A percentile compares a stretch with the other conserved stretches of the same genome.
Conservation (phyloP, 1,140 invertebrate species). For the Frieseomelitta varia region DNA sequence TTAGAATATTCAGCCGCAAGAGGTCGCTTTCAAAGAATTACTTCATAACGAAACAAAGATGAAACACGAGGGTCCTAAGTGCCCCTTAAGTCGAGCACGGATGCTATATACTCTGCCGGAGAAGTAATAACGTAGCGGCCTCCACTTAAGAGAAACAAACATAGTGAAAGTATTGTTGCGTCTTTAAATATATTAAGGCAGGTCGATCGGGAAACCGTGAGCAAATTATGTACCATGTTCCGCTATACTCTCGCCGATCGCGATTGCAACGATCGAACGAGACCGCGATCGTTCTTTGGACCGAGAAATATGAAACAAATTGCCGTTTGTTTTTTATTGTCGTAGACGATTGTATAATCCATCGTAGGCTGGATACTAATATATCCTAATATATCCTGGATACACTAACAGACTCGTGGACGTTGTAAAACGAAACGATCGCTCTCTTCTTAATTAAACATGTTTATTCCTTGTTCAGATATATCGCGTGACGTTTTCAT, state of each 20-base stretch:
- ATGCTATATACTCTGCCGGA: background rate
- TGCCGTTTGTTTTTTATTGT: background rate
- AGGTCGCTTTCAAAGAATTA: no score
- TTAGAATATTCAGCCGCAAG: no score
- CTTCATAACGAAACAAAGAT: no score
- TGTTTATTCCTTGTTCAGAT: no score
- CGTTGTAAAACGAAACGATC: no score
- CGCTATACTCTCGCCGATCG: background rate
- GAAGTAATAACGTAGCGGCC: conserved; percentile 37
- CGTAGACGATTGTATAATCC: no score
- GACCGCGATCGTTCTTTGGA: background rate
- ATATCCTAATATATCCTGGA: no score
- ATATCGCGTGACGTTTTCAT: no score
- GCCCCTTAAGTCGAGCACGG: conserved; percentile 8
- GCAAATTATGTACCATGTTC: background rate
- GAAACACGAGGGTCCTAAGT: conserved; percentile 2
- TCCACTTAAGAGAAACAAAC: conserved; percentile 46
- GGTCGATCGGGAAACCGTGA: conserved; percentile 47
- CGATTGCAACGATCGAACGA: background rate
- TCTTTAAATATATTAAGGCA: conserved; percentile 66
- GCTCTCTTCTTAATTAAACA: no score
- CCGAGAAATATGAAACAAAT: background rate
- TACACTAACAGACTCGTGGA: no score
- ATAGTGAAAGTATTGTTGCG: conserved; percentile 69
- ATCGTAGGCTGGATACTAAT: no score